These are phyloP conservation scores for Platerodrilus igneus DNA, from an alignment of 2,888 invertebrate genomes.

Conservation along the genomic window DNA sequence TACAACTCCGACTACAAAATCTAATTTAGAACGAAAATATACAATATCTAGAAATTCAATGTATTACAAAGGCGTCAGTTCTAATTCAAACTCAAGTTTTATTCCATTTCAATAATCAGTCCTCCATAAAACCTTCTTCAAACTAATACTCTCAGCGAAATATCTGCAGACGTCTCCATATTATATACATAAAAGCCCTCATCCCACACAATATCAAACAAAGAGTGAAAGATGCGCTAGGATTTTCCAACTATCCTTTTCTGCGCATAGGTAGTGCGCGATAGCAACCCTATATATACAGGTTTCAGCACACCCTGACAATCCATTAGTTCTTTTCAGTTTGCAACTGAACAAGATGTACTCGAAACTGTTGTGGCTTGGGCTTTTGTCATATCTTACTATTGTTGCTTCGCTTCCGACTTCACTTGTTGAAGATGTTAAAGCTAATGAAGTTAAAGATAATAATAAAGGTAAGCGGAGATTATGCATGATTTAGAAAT, in stretches of 20 bases:
- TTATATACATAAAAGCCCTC: too few species aligned
- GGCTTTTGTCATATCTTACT: conserved; percentile 20
- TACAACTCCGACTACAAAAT: too few species aligned
- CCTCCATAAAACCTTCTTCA: too few species aligned
- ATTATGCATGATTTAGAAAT: too few species aligned
- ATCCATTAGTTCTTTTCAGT: conserved; percentile 36
- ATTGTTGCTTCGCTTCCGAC: conserved; percentile 39
- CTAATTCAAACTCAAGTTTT: too few species aligned
- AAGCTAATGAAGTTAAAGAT: conserved; percentile 39
- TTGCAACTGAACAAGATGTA: conserved; percentile 15
- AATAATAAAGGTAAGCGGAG: conserved; percentile 45
- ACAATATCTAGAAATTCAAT: too few species aligned
- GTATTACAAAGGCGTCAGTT: too few species aligned
- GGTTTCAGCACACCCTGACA: conserved; percentile 15
- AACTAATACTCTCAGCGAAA: too few species aligned
- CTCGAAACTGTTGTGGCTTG: conserved; percentile 11
- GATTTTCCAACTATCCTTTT: conserved; percentile 6
- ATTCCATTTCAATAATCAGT: too few species aligned
- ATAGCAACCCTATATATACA: conserved; percentile 14
- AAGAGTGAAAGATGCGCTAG: conserved; percentile 6
- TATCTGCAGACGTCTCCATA: too few species aligned
- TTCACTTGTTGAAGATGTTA: conserved; percentile 45
- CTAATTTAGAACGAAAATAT: too few species aligned
- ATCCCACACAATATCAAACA: conserved; percentile 20
- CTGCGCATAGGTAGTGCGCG: conserved; percentile 16